phyloP scores from a whole-genome alignment of 2,888 invertebrate genomes.

The Cheilosia impressa region DNA sequence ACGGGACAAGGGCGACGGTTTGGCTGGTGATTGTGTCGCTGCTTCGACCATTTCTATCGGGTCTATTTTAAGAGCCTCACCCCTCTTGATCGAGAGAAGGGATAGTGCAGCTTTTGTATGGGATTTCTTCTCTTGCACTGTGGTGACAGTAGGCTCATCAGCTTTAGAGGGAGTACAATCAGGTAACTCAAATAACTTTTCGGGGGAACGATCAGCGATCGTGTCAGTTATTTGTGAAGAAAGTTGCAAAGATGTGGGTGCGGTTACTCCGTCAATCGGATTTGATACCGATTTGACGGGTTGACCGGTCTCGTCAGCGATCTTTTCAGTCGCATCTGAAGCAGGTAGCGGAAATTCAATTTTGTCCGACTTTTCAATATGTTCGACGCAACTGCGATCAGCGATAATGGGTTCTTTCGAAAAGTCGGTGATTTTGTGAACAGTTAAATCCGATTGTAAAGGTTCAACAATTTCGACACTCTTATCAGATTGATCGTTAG shows the following conservation, averaged over 20 bases:
- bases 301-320: no score
- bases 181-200: background rate
- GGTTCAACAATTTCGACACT: background rate
- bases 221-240: no score
- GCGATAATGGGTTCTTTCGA: background rate
- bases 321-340: no score
- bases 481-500: background rate
- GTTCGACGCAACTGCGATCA: background rate
- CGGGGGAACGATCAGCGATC: background rate
- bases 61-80: conserved; percentile 39
- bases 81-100: conserved; percentile 40
- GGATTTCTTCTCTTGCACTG: background rate
- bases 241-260: no score
- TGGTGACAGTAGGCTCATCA: background rate
- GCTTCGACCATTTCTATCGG: conserved; percentile 21
- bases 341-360: background rate
- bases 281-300: no score
- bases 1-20: conserved; percentile 32
- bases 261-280: no score
- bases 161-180: background rate
- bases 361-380: background rate
- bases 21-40: conserved; percentile 32
- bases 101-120: conserved; percentile 4
- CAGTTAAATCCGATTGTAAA: background rate
- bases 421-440: background rate